Conservation (phyloP, 2,888 invertebrate genomes). For the Volucella inflata region DNA sequence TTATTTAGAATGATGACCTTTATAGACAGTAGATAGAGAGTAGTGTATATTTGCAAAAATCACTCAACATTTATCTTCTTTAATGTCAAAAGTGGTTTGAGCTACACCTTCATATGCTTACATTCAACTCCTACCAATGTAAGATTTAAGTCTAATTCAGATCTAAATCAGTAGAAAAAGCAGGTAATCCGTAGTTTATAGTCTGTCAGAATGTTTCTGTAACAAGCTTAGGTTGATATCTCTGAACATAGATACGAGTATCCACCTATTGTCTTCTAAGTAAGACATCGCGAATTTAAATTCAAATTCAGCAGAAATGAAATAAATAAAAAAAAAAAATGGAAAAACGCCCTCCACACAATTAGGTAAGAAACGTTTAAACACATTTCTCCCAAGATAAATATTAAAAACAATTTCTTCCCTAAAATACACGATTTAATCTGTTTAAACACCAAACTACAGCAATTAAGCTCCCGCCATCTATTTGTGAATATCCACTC, state of each 20-base stretch:
- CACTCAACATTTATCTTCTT: no score
- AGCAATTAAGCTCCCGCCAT: conserved; percentile 75
- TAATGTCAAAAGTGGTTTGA: neutral
- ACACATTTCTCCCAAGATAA: conserved; percentile 60
- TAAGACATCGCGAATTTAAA: neutral
- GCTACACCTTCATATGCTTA: neutral
- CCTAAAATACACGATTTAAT: conserved; percentile 72
- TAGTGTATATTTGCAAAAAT: no score
- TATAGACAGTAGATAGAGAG: no score
- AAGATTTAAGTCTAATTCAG: neutral
- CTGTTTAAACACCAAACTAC: conserved; percentile 75
- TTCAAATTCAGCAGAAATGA: no score
- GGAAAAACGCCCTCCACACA: neutral
- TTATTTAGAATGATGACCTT: no score
- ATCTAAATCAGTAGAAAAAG: conserved; percentile 2
- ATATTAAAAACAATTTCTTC: conserved; percentile 72
- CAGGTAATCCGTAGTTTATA: conserved; percentile 14
- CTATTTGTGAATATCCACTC: conserved; percentile 74
- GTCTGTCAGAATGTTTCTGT: conserved; percentile 1
- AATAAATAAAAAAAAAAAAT: no score
- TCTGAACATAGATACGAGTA: neutral
- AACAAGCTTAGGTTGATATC: neutral
- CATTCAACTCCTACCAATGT: neutral
- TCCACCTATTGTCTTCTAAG: neutral
- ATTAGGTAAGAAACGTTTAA: conserved; percentile 16